Conservation (phyloP, 2,113 vertebrate genomes). For the Dendropsophus ebraccatus region DNA sequence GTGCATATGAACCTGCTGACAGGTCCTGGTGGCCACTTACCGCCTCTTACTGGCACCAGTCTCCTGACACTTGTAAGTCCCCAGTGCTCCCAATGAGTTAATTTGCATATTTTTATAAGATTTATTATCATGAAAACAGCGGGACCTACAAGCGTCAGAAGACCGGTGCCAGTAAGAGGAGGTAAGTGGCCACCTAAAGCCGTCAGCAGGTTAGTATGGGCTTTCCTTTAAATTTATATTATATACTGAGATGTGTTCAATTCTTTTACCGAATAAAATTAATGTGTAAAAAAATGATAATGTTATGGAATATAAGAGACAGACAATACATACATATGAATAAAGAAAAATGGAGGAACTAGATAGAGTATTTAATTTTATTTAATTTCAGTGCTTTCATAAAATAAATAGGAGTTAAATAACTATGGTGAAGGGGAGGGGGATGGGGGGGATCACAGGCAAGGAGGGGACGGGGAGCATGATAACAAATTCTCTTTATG, state of each 20-base stretch:
- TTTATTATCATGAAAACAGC: too few relatives aligned
- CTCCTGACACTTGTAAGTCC: too few relatives aligned
- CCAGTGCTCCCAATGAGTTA: too few relatives aligned
- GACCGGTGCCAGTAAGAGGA: too few relatives aligned
- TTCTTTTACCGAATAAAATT: neutral
- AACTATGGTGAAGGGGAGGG: constrained; percentile 73
- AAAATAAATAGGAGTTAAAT: constrained; percentile 87
- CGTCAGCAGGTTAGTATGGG: too few relatives aligned
- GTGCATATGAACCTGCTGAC: too few relatives aligned
- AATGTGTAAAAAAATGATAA: neutral
- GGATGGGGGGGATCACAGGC: constrained; percentile 71
- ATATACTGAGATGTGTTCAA: neutral
- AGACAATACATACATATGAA: constrained; percentile 60
- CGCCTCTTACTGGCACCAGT: too few relatives aligned
- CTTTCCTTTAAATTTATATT: too few relatives aligned
- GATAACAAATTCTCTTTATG: constrained; percentile 72
- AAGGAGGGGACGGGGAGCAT: constrained; percentile 67
- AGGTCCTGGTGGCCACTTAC: too few relatives aligned
- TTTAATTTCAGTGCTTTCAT: constrained; percentile 84
- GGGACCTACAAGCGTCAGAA: too few relatives aligned
- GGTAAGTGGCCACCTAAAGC: too few relatives aligned
- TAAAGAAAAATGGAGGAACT: constrained; percentile 59
- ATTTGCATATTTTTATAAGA: too few relatives aligned
- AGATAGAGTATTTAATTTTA: constrained; percentile 78
- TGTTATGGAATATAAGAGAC: constrained; percentile 43